Percentiles rank a stretch among this genome's conserved stretches.
These are phyloP conservation scores for Chironomus tepperi DNA, from an alignment of 1,140 invertebrate genomes.

Conservation along the genomic window DNA sequence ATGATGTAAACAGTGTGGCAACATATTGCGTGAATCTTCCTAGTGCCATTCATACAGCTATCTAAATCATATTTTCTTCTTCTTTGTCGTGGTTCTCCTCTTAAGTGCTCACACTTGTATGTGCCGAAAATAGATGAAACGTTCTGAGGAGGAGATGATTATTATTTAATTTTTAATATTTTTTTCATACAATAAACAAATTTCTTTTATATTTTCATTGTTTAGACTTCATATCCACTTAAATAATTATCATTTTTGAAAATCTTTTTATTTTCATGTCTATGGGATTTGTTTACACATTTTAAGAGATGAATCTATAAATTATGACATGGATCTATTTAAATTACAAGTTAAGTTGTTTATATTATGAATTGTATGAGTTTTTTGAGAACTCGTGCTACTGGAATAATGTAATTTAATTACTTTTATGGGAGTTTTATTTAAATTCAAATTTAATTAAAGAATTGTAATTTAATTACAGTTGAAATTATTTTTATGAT, in stretches of 20 bases:
- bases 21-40: neutral
- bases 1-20: constrained; percentile 20
- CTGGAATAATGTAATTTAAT: neutral
- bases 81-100: too few relatives aligned
- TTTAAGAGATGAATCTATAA: too few relatives aligned
- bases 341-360: neutral
- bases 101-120: neutral
- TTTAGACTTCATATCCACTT: constrained; percentile 13
- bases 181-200: neutral
- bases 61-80: too few relatives aligned
- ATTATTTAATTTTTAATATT: neutral
- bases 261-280: neutral
- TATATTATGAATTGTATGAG: too few relatives aligned
- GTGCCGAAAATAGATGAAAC: neutral
- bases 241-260: neutral
- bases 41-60: neutral
- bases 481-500: too few relatives aligned
- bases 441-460: too few relatives aligned
- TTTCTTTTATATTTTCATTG: neutral
- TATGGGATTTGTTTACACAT: too few relatives aligned
- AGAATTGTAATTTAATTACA: too few relatives aligned
- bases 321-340: neutral
- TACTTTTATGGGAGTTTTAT: too few relatives aligned
- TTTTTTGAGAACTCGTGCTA: neutral
- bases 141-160: neutral